These are phyloP conservation scores for Gnathonemus longibarbis DNA, from an alignment of 2,113 vertebrate species.

Conservation along the genomic window DNA sequence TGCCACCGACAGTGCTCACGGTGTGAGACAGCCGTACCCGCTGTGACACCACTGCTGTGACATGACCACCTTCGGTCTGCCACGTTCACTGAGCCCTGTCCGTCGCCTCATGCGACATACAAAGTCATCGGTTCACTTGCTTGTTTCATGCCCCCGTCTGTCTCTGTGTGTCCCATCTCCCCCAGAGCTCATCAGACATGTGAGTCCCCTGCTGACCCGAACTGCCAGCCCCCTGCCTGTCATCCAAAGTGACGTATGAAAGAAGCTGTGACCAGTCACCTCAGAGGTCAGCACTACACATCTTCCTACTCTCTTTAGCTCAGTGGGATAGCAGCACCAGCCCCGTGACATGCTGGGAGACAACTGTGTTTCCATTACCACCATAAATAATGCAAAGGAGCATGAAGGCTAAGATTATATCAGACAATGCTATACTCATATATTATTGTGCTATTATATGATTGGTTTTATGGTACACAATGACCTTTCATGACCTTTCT, in stretches of 20 bases:
- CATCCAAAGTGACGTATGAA: not conserved
- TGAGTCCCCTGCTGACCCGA: not conserved
- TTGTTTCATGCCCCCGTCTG: not conserved
- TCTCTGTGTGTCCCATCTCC: not conserved
- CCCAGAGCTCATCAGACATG: not conserved
- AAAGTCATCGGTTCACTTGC: not conserved
- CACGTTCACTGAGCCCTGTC: not conserved
- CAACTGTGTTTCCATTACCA: not conserved
- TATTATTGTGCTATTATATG: not conserved
- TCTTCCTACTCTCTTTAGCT: not conserved
- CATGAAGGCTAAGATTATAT: not conserved
- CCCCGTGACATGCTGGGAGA: not conserved
- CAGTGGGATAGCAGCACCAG: not conserved
- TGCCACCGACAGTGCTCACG: not conserved
- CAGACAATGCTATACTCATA: not conserved
- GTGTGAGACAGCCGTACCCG: not conserved
- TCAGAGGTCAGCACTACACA: not conserved
- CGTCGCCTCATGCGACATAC: not conserved
- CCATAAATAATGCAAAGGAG: conserved; percentile 13
- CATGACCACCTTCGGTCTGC: not conserved
- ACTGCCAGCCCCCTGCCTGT: not conserved
- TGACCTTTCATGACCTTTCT: not conserved
- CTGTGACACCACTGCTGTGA: not conserved
- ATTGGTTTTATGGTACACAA: not conserved
- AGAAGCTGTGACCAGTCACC: not conserved